Evolutionary conservation across 2,797 vertebrate genomes (phyloP), one percentile per base, ranked within the genome.

Genomic region (Neopelma chrysocephalum): DNA sequence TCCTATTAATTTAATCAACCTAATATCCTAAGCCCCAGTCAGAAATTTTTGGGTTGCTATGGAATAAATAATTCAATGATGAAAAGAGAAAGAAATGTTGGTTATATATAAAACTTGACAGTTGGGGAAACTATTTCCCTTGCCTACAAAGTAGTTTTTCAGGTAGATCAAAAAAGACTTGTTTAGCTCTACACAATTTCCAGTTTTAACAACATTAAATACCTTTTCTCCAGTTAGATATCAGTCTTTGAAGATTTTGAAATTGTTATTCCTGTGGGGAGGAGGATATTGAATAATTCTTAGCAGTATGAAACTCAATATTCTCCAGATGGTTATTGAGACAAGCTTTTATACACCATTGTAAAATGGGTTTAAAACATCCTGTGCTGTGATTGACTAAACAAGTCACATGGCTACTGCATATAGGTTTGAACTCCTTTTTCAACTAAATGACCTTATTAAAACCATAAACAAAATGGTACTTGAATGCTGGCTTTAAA

Each of bases 281-380:
- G 54, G 64, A 95, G 94, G 91, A 95, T 97, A 97, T 97, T 96
- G 93, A 96, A 97, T 96, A 97, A 97, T 96, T 97, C 94, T 90
- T 97, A 96, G 95, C 82, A 95, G 89, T 97, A 96, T 96, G 96
- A 96, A 97, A 96, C 92, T 96, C 96, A 94, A 94, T 97, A 96
- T 96, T 96, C 95, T 96, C 96, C 97, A 97, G 96, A 96, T 97
- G 94, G 91, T 94, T 96, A 86, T 82, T 94, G 91, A 95, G 90
- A 94, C 70, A 94, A 94, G 76, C 40, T 95, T 96, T 96, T 95
- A 94, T 91, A 89, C 89, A 86, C 84, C 85, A 92, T 91, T 97
- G 91, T 97, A 96, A 96, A 97, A 95, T n/a, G 78, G 57, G 73
- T 95, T 95, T 97, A 90, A 97, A 96, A 96, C 95, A 95, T 94